phyloP scores from a whole-genome alignment of 1,140 invertebrate species.

The Ips typographus region DNA sequence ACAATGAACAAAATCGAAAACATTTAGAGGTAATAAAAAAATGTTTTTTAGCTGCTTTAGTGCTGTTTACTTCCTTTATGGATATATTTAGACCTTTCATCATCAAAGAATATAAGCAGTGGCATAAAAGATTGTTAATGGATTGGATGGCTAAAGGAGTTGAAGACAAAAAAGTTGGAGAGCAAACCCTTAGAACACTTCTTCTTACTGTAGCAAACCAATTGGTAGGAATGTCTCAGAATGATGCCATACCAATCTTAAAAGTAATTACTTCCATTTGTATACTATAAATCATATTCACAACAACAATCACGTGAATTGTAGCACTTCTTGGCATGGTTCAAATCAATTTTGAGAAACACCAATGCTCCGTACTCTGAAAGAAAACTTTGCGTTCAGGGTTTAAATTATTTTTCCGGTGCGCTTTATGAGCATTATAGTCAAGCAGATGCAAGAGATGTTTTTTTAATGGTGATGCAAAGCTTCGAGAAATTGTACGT shows the following conservation, averaged over 20 bases:
- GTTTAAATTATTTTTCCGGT: slow-evolving; percentile 47
- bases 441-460: slow-evolving; percentile 38
- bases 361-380: slow-evolving; percentile 35
- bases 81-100: slow-evolving; percentile 36
- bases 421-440: slow-evolving; percentile 41
- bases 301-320: slow-evolving; percentile 2
- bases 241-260: slow-evolving; percentile 36
- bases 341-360: slow-evolving; percentile 38
- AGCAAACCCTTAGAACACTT: slow-evolving; percentile 46
- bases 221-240: slow-evolving; percentile 29
- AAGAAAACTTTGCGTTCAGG: slow-evolving; percentile 47
- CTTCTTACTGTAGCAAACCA: slow-evolving; percentile 46
- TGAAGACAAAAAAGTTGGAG: slow-evolving; percentile 41
- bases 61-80: slow-evolving; percentile 39
- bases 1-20: no score
- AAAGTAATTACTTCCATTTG: slow-evolving; percentile 37
- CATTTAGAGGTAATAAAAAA: no score
- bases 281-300: neutral
- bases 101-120: slow-evolving; percentile 35
- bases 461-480: slow-evolving; percentile 47
- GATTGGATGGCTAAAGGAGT: slow-evolving; percentile 32
- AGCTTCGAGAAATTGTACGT: slow-evolving; percentile 48
- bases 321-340: slow-evolving; percentile 41
- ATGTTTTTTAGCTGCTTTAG: slow-evolving; percentile 40
- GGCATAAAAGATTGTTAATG: slow-evolving; percentile 40